Base-by-base conservation (phyloP, 2,113 vertebrate species). In the Alexandromys fortis region DNA sequence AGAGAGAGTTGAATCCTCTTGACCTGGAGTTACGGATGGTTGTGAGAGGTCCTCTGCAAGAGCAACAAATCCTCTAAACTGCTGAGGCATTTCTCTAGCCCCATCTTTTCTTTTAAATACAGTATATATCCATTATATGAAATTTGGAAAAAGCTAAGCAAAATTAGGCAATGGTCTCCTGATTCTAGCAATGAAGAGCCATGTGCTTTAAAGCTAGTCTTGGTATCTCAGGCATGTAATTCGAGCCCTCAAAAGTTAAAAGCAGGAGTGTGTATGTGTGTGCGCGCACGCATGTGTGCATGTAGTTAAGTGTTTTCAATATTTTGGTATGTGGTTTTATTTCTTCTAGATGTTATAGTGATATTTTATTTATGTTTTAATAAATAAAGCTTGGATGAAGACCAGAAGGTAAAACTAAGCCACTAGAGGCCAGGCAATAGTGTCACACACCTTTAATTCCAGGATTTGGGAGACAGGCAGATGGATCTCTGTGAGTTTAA, bases 131-230 rank as follows among this genome's bases (percentile, higher is more conserved):
- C 42, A 82, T 89, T 79, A 65, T 79, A 65, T 79, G 89, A 95
- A 86, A 94, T 95, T 87, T 38, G 91, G 83, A 90, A 96, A 77
- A 76, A 81, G 30, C 52, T 55, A 95, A 70, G 26, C 47, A 79
- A 89, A 97, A 96, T 86, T 94, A 89, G 67, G 82, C 42, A 77
- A 26, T 92, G 83, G 30, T 92, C n/a, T 89, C 76, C 30, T 85
- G 81, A 92, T 86, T 77, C 14, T 76, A 90, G 85, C 75, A 88
- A 33, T 68, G 82, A 49, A 35, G n/a, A 76, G 8, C 77, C 94
- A 89, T 63, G 61, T 81, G 42, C 49, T 83, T 83, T 92, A 26
- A 61, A 76, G 55, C 17, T 22, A 76, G 55, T 19, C 14, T 26
- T 75, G 17, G 7, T 42, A 26, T 9, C n/a, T 7, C 24, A 73